A percentile compares a stretch with the other conserved stretches of the same genome.
These are phyloP conservation scores for Planococcus citri DNA, from an alignment of 1,140 invertebrate species.

Conservation along the genomic window DNA sequence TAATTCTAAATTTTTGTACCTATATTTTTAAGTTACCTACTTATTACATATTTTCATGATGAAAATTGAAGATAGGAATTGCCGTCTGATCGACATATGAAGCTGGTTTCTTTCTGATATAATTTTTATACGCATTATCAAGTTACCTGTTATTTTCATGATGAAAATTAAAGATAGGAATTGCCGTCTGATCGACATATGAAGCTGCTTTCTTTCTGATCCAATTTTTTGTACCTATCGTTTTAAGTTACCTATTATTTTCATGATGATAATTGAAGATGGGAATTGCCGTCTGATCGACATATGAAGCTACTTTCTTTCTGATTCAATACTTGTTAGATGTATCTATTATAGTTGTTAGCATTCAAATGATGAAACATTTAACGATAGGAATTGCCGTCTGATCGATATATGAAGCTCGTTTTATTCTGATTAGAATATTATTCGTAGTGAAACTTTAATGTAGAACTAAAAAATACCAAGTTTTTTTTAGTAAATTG, in stretches of 20 bases:
- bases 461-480: not conserved
- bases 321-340: not conserved
- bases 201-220: no score
- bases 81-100: no score
- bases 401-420: not conserved
- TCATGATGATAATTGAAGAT: not conserved
- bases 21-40: no score
- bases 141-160: not conserved
- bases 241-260: not conserved
- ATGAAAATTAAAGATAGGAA: no score
- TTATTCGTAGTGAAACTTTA: not conserved
- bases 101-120: no score
- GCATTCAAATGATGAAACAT: slow-evolving; percentile 1
- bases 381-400: not conserved
- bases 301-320: not conserved
- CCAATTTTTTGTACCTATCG: no score
- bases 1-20: no score
- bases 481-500: not conserved
- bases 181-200: no score
- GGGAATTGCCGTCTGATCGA: slow-evolving; percentile 1
- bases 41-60: no score
- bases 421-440: not conserved
- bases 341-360: no score
- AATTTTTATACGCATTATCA: no score
- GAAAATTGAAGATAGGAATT: no score